These are phyloP conservation scores for Scolopax rusticola DNA, from an alignment of 2,797 vertebrate species.

Conservation along the genomic window DNA sequence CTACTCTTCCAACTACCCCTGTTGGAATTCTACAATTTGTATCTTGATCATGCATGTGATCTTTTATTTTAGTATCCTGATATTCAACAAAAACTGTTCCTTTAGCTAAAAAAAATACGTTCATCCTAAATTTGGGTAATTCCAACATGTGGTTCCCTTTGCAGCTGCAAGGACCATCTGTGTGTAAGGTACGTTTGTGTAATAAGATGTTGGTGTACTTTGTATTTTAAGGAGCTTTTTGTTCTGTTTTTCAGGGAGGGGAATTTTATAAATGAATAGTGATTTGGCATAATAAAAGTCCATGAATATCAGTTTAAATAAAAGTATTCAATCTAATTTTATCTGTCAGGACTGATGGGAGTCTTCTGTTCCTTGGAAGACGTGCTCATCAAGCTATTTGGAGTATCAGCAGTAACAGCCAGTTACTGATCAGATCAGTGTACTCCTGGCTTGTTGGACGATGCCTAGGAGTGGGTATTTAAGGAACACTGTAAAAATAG, in stretches of 20 bases:
- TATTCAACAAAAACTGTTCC: not conserved
- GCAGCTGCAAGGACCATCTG: slow-evolving; percentile 55
- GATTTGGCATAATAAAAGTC: not conserved
- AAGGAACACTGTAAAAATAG: not conserved
- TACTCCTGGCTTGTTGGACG: not conserved
- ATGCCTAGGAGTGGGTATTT: not conserved
- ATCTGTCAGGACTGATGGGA: not conserved
- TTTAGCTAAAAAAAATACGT: not conserved
- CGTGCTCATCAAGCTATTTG: not conserved
- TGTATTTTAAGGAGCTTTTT: not conserved
- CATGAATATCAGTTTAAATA: not conserved
- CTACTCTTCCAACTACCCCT: not conserved
- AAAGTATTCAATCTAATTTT: not conserved
- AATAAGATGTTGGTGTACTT: not conserved
- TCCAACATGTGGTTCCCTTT: not conserved
- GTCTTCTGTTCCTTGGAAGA: not conserved
- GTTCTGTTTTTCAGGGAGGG: not conserved
- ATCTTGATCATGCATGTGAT: not conserved
- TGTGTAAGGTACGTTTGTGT: slow-evolving; percentile 5
- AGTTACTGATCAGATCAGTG: not conserved
- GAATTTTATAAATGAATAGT: not conserved
- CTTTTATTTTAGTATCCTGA: slow-evolving; percentile 1
- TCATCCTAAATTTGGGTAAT: not conserved
- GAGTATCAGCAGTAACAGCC: not conserved
- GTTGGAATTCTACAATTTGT: not conserved